Conservation (phyloP, 2,888 invertebrate species). For the Arrhopalites spinosus region DNA sequence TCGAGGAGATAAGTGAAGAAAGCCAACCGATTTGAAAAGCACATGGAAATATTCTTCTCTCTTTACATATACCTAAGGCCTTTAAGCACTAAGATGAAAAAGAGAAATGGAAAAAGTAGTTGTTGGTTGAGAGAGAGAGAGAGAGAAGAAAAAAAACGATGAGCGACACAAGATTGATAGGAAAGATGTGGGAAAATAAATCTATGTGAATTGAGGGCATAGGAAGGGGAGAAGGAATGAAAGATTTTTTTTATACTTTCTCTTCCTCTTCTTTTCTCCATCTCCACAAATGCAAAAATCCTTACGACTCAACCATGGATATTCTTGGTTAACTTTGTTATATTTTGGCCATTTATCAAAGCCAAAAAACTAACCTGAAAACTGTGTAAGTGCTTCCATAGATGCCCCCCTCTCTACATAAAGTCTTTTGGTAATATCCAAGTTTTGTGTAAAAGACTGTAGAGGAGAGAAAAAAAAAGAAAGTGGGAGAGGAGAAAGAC, state of each 20-base stretch:
- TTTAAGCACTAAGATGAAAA: no score
- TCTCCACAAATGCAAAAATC: background rate
- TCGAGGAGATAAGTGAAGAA: no score
- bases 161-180: constrained; percentile 23
- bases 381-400: background rate
- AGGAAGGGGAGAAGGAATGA: background rate
- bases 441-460: no score
- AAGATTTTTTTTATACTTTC: constrained; percentile 17
- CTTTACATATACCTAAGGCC: no score
- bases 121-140: constrained; percentile 1
- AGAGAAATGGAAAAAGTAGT: no score
- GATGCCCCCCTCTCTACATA: no score
- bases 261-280: background rate
- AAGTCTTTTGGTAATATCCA: no score
- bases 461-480: no score
- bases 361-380: constrained; percentile 6
- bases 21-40: no score
- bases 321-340: constrained; percentile 16
- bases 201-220: constrained; percentile 14
- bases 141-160: background rate
- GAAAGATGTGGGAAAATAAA: constrained; percentile 22
- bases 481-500: background rate
- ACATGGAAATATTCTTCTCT: no score
- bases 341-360: constrained; percentile 25
- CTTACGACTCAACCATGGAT: background rate